Evolutionary conservation across 2,797 vertebrate species (phyloP), one percentile per base, ranked within the genome.

Genomic region (Morelia viridis): DNA sequence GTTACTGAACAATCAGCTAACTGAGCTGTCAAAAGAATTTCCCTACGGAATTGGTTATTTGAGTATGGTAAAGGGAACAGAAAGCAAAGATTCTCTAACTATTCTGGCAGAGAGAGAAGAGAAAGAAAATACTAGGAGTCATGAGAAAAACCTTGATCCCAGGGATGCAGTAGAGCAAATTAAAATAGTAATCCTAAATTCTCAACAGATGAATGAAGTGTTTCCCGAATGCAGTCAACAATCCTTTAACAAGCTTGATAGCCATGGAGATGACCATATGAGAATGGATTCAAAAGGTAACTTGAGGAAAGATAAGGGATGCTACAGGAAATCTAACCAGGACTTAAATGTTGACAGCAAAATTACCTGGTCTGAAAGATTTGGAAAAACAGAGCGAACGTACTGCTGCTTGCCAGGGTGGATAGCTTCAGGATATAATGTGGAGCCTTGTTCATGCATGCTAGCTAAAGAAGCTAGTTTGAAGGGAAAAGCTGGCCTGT

Each of bases 1-100:
- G 9, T 96, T 41, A 12, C 94, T 96, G 50, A 93, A 91, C 1
- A 95, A 96, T 93, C 98, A 98, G 91, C 95, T 98, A 5, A 95
- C 94, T 57, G 97, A 98, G 93, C 97, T 98, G 61, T 13, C 98
- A 92, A 86, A 94, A 90, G 97, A 97, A 56, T 98, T 98, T 95
- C 98, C 98, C 0, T 97, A 96, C 90, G 98, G 98, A 83, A 97
- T 98, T 89, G 96, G 97, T 93, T 60, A 95, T 92, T 17, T 87
- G 19, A 92, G 91, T n/a, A n/a, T 24, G 22, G 26, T 17, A 5
- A 93, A n/a, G 35, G 94, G 89, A 90, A n/a, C 71, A 71, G 92
- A 89, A 92, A 94, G 41, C 71, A 61, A 92, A 46, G 7, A n/a
- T 91, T 92, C 88, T 62, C 15, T 90, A 58, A 13, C 35, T 89